Evolutionary conservation across 1,140 invertebrate species (phyloP).

Genomic region (Phenacoccus solenopsis): DNA sequence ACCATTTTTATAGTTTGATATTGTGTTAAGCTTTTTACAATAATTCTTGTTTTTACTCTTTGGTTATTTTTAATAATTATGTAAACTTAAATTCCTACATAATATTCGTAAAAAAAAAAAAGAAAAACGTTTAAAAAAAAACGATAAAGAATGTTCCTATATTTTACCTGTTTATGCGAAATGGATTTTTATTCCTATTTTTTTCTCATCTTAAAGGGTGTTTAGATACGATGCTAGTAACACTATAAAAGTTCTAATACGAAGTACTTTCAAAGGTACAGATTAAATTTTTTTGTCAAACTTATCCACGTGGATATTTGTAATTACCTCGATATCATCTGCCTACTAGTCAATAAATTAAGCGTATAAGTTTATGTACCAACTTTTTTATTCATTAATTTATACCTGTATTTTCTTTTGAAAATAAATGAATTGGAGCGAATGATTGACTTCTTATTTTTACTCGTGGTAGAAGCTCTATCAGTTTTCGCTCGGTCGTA

Average conservation of each 20-base stretch:
- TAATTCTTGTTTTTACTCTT: not conserved
- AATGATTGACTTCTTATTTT: not conserved
- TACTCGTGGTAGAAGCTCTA: not conserved
- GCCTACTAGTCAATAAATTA: conserved; percentile 2
- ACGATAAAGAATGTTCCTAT: not conserved
- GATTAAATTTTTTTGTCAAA: not conserved
- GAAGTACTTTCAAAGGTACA: too few species aligned
- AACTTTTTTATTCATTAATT: not conserved
- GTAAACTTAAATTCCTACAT: not conserved
- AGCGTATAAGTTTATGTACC: not conserved
- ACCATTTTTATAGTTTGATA: not conserved
- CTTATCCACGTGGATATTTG: not conserved
- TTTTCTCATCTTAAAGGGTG: too few species aligned
- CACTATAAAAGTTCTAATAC: not conserved
- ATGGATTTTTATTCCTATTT: not conserved
- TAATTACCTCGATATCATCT: not conserved
- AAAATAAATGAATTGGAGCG: not conserved
- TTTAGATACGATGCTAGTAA: too few species aligned
- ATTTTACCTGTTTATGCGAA: not conserved
- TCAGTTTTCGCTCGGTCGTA: too few species aligned
- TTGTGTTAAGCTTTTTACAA: not conserved
- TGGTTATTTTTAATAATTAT: not conserved
- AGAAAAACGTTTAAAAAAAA: not conserved
- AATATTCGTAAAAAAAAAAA: not conserved
- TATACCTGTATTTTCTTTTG: not conserved